Base-by-base conservation (phyloP, 2,113 vertebrate genomes). In the Rhagologus leucostigma region DNA sequence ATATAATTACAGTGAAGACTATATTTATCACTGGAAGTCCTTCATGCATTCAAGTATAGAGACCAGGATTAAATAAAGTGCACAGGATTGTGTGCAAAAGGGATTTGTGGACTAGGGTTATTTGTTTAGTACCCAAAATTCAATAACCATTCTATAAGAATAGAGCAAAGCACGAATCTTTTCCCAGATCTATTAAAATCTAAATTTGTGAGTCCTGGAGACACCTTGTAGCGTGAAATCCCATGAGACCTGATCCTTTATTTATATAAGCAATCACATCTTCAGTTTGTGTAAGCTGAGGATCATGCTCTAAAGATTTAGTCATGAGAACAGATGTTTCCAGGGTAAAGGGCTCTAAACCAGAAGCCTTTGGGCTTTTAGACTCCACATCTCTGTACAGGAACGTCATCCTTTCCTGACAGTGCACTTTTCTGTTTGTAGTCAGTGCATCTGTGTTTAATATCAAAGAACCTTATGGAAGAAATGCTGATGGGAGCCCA, bases 111-210 rank as follows among this genome's bases (percentile, higher is more conserved):
- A 50, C n/a, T 80, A 41, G 37, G 9, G 46, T 87, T 93, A 70
- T 91, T 91, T 91, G 74, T 91, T 91, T 96, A 93, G 60, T 75
- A 67, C 29, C 6, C 30, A 53, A 89, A 87, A 91, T 89, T 89
- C 80, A 91, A 91, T 74, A 89, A 78, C 42, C 8, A 55, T 89
- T 70, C 35, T 42, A 15, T 65, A 95, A 81, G 35, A 81, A 78
- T 6, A 81, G 18, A 87, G 11, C 9, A 78, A 81, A 67, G 27
- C 29, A 33, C 39, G 7, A 81, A 19, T 70, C 39, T 89, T 92
- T 87, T 39, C 84, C 73, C 32, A 46, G 37, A 73, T 44, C 32
- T 77, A 37, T 77, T 89, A 41, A 88, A 86, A 83, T 44, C 59
- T 56, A 1, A 76, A 92, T n/a, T 55, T 55, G 64, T 46, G 63